Percentiles rank a stretch among this genome's conserved stretches.
Evolutionary conservation across 1,140 invertebrate genomes (phyloP).

Genomic region (Sarcophaga peregrina): DNA sequence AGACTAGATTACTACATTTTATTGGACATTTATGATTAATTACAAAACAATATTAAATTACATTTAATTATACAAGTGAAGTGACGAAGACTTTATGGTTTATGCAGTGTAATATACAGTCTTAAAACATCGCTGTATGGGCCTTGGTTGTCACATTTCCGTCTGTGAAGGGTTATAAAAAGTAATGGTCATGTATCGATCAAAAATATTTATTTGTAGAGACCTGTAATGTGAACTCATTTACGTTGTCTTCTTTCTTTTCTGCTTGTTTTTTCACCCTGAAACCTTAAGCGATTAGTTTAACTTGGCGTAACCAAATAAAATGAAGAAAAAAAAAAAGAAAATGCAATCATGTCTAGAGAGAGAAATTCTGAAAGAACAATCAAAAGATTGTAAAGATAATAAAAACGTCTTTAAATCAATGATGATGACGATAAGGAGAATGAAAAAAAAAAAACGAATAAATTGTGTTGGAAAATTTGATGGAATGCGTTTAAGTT

Average conservation of each 20-base stretch:
- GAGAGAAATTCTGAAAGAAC: not conserved
- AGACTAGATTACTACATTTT: too few species aligned
- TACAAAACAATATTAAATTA: too few species aligned
- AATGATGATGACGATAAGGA: conserved; percentile 18
- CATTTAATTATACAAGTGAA: too few species aligned
- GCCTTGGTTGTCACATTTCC: not conserved
- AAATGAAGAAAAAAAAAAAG: not conserved
- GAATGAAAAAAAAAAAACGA: not conserved
- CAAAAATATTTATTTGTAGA: not conserved
- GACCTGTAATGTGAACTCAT: not conserved
- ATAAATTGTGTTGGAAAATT: conserved; percentile 26
- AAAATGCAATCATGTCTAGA: not conserved
- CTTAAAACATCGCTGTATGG: too few species aligned
- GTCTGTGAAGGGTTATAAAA: not conserved
- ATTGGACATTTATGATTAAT: too few species aligned
- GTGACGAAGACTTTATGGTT: too few species aligned
- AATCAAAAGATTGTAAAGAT: conserved; percentile 18
- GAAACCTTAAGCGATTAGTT: not conserved
- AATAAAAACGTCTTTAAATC: conserved; percentile 36
- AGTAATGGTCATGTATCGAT: conserved; percentile 18
- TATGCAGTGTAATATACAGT: too few species aligned
- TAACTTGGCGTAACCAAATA: not conserved
- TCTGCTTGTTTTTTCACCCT: not conserved
- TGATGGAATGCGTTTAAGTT: conserved; percentile 30
- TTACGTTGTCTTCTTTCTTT: not conserved